Evolutionary conservation across 1,140 invertebrate genomes (phyloP).

Genomic region (Trachymyrmex cornetzi): DNA sequence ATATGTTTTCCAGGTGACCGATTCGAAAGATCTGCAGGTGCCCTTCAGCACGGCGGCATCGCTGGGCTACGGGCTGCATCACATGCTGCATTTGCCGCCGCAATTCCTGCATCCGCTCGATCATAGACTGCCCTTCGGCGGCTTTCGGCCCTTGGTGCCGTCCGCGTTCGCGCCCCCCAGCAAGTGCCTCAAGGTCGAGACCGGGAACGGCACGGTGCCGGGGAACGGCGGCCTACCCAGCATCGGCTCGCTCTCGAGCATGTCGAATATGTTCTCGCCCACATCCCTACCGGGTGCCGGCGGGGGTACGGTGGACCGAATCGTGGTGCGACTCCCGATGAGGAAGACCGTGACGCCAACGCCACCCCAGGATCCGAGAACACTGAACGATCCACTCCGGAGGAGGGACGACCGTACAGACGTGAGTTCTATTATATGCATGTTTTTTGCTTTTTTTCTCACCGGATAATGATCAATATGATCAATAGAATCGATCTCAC

Average conservation of each 20-base stretch:
- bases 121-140: constrained; percentile 85
- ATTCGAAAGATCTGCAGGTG: constrained; percentile 86
- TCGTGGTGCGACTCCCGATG: constrained; percentile 82
- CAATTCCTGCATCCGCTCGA: constrained; percentile 87
- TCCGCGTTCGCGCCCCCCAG: constrained; percentile 87
- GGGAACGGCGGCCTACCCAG: constrained; percentile 81
- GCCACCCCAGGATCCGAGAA: constrained; percentile 87
- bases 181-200: constrained; percentile 87
- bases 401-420: constrained; percentile 87
- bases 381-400: constrained; percentile 87
- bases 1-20: constrained; percentile 83
- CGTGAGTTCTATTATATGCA: constrained; percentile 83
- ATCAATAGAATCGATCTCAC: background rate
- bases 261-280: constrained; percentile 86
- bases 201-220: constrained; percentile 79
- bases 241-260: constrained; percentile 83
- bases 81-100: constrained; percentile 87
- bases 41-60: constrained; percentile 86
- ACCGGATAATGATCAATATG: constrained; percentile 6
- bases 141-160: constrained; percentile 84
- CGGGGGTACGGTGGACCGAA: constrained; percentile 74
- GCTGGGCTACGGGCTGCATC: constrained; percentile 87
- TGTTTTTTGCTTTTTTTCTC: background rate
- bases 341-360: constrained; percentile 87
- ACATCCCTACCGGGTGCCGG: constrained; percentile 80